These are phyloP conservation scores for Agrochola macilenta DNA, from an alignment of 2,888 invertebrate genomes.

Conservation along the genomic window DNA sequence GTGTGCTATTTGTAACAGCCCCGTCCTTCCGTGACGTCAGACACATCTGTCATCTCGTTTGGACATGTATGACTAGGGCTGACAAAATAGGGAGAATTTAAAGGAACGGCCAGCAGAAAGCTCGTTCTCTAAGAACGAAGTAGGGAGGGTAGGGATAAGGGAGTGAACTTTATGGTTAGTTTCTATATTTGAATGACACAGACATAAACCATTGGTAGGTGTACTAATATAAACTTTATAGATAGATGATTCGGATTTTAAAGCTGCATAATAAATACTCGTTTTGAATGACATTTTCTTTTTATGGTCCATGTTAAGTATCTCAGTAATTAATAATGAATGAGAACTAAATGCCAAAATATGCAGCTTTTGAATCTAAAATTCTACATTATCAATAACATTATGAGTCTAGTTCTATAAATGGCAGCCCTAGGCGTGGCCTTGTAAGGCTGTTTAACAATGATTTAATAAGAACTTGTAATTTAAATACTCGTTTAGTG, in stretches of 20 bases:
- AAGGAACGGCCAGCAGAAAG: background rate
- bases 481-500: conserved; percentile 36
- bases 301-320: background rate
- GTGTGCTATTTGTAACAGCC: conserved; percentile 33
- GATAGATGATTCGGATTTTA: background rate
- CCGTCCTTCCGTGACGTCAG: conserved; percentile 30
- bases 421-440: conserved; percentile 13
- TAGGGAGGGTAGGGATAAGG: too few species aligned
- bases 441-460: conserved; percentile 20
- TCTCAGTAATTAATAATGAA: background rate
- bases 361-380: background rate
- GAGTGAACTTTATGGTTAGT: background rate
- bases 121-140: background rate
- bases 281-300: background rate
- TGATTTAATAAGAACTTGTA: conserved; percentile 23
- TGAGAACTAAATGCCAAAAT: background rate
- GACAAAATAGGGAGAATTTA: background rate
- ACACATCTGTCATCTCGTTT: conserved; percentile 50
- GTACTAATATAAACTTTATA: background rate
- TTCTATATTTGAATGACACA: background rate
- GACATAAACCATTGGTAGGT: background rate
- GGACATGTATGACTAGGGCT: conserved; percentile 38
- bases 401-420: background rate
- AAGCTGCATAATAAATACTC: background rate
- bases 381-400: background rate